These are phyloP conservation scores for Drosophila insularis DNA, from an alignment of 1,140 invertebrate genomes.

Conservation along the genomic window DNA sequence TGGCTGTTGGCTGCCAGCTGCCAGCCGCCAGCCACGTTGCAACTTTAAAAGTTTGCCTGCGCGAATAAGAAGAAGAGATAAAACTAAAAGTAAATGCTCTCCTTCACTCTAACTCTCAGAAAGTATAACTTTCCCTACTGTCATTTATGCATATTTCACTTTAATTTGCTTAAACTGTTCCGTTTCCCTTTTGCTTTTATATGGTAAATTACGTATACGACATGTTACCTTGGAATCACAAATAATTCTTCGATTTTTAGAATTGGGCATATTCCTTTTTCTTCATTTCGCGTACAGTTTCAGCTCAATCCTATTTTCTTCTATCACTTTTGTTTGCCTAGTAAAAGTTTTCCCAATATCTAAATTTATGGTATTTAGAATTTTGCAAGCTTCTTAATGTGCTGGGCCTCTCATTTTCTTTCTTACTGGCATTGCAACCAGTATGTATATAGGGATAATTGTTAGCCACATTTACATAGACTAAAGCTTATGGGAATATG, in stretches of 20 bases:
- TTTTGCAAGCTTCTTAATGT: constrained; percentile 37
- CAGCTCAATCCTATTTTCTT: too few relatives aligned
- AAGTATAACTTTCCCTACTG: constrained; percentile 46
- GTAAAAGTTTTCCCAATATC: constrained; percentile 62
- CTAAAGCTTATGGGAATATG: neutral
- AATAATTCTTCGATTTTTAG: too few relatives aligned
- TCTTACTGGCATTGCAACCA: neutral
- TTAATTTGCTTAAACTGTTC: constrained; percentile 67
- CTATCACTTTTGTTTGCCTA: too few relatives aligned
- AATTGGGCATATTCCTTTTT: too few relatives aligned
- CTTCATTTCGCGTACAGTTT: too few relatives aligned
- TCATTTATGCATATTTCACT: constrained; percentile 71
- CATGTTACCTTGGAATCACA: neutral
- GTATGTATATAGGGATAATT: neutral
- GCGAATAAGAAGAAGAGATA: constrained; percentile 30
- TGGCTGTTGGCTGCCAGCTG: neutral
- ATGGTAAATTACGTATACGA: constrained; percentile 35
- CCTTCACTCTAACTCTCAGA: neutral
- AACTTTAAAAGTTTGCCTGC: constrained; percentile 17
- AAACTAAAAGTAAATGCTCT: constrained; percentile 33
- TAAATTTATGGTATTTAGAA: constrained; percentile 42
- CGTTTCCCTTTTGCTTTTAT: neutral
- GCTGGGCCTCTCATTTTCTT: constrained; percentile 12
- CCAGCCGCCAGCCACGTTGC: constrained; percentile 31
- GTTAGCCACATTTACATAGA: neutral